Percentiles rank a stretch among this genome's conserved stretches.
phyloP scores from a whole-genome alignment of 1,140 invertebrate species.

The Phenacoccus solenopsis region DNA sequence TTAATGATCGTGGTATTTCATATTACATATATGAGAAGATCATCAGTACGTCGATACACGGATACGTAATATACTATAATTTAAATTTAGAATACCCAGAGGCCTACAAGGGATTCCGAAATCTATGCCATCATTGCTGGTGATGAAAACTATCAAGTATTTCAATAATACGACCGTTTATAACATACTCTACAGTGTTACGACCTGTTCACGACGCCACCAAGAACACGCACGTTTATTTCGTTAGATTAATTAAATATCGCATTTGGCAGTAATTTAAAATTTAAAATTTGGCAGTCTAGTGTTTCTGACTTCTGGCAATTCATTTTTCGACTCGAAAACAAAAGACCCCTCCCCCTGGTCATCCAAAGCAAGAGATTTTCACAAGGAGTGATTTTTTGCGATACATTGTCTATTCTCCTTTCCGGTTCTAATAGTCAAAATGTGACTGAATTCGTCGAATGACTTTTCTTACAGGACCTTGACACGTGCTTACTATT shows the following conservation, averaged over 20 bases:
- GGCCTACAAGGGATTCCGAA: neutral
- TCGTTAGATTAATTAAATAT: too few relatives aligned
- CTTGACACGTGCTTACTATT: neutral
- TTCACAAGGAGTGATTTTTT: too few relatives aligned
- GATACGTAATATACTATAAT: neutral
- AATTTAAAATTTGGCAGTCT: neutral
- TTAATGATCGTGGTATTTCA: too few relatives aligned
- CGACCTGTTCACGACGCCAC: neutral
- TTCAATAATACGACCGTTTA: too few relatives aligned
- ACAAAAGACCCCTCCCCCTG: too few relatives aligned
- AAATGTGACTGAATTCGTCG: neutral
- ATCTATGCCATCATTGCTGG: too few relatives aligned
- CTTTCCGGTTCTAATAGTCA: too few relatives aligned
- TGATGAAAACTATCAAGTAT: too few relatives aligned
- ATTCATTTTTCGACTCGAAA: neutral
- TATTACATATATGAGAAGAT: too few relatives aligned
- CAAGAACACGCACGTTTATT: neutral
- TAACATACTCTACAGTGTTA: neutral
- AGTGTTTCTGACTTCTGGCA: neutral
- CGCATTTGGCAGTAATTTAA: neutral
- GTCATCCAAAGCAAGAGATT: too few relatives aligned
- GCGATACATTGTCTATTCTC: too few relatives aligned
- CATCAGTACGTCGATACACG: too few relatives aligned
- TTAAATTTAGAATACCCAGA: neutral
- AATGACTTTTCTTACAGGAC: neutral